Percentiles rank a stretch among this genome's conserved stretches.
These are phyloP conservation scores for Anguilla pacifica DNA, from an alignment of 2,797 vertebrate genomes.

Conservation along the genomic window DNA sequence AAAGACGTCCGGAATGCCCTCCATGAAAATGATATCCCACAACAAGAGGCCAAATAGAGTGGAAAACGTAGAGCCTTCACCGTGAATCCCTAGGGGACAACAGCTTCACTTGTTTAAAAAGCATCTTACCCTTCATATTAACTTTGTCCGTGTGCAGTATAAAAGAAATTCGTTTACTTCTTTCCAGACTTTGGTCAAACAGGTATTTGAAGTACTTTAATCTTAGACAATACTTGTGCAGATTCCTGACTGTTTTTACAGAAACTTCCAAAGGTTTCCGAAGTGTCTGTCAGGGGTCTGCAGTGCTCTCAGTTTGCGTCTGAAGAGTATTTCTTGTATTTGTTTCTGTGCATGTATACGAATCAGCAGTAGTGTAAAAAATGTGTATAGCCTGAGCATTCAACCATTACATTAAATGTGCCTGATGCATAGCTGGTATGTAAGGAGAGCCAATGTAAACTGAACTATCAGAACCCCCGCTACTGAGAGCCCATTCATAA, in stretches of 20 bases:
- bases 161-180: background rate
- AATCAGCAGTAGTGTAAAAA: background rate
- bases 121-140: background rate
- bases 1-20: constrained; percentile 86
- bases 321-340: background rate
- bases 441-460: background rate
- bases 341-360: background rate
- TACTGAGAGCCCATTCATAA: background rate
- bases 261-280: background rate
- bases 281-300: background rate
- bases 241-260: background rate
- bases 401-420: background rate
- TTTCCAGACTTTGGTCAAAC: background rate
- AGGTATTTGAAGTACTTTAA: background rate
- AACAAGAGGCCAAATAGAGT: constrained; percentile 86
- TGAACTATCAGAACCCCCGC: background rate
- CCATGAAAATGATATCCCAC: constrained; percentile 93
- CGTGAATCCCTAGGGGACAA: constrained; percentile 83
- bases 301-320: background rate
- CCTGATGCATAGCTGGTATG: constrained; percentile 4
- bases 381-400: background rate
- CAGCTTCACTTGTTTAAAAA: background rate
- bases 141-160: background rate
- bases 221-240: background rate
- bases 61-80: constrained; percentile 92